Conservation (phyloP, 2,797 vertebrate species). For the Silurus lanzhouensis region DNA sequence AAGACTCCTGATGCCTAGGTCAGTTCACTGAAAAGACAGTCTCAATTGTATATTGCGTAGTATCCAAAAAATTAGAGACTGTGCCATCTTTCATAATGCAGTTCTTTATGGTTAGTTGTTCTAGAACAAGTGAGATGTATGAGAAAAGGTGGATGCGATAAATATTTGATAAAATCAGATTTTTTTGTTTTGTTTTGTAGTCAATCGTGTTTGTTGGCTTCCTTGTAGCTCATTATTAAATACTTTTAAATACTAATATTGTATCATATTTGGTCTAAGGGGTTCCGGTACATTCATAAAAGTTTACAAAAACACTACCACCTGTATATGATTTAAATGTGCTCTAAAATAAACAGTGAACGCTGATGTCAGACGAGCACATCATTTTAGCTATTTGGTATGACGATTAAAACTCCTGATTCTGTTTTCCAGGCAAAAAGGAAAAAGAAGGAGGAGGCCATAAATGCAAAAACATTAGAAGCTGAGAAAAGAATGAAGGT, state of each 20-base stretch:
- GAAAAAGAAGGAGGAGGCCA: slow-evolving; percentile 94
- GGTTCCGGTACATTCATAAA: not conserved
- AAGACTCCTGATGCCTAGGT: not conserved
- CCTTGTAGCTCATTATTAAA: not conserved
- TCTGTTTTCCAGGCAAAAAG: slow-evolving; percentile 87
- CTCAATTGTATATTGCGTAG: not conserved
- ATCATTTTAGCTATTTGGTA: not conserved
- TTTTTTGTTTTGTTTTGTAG: not conserved
- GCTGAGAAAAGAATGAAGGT: slow-evolving; percentile 96
- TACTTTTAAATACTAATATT: not conserved
- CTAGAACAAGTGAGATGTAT: not conserved
- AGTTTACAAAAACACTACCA: not conserved
- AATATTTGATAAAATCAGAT: not conserved
- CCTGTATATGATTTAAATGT: not conserved
- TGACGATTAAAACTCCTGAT: slow-evolving; percentile 21
- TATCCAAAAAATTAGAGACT: not conserved
- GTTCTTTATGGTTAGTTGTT: not conserved
- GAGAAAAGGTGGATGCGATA: not conserved
- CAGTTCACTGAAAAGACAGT: not conserved
- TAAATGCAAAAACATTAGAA: slow-evolving; percentile 94
- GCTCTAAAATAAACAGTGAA: not conserved
- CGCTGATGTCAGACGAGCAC: not conserved
- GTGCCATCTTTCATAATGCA: not conserved
- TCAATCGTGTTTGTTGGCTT: not conserved
- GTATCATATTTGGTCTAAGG: not conserved